Evolutionary conservation across 2,113 vertebrate genomes (phyloP).

Genomic region (Myrmophylax atrothorax): DNA sequence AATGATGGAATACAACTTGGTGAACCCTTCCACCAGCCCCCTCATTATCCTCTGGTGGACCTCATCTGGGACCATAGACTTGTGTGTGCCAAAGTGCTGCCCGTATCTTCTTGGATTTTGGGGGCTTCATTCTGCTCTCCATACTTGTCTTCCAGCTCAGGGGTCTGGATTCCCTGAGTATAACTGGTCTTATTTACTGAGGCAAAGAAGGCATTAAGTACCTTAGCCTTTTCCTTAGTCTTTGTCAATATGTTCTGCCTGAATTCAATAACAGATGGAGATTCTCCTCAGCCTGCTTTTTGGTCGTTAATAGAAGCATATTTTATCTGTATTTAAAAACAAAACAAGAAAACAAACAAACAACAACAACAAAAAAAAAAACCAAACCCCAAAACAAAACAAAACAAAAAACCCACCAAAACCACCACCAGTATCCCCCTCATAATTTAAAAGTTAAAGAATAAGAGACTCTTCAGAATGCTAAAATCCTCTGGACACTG

Average conservation of each 20-base stretch:
- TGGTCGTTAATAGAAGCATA: background rate
- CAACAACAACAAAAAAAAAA: too few relatives aligned
- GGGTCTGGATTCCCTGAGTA: background rate
- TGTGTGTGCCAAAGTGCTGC: background rate
- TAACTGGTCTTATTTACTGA: background rate
- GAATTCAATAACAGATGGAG: background rate
- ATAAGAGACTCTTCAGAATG: background rate
- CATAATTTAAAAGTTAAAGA: background rate
- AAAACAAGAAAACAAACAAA: background rate
- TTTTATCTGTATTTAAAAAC: background rate
- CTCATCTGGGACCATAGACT: accelerated
- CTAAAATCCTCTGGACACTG: background rate
- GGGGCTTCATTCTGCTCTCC: background rate
- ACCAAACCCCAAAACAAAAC: too few relatives aligned
- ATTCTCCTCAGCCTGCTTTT: background rate
- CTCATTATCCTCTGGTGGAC: background rate
- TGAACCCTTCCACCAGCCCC: background rate
- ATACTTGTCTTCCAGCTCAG: background rate
- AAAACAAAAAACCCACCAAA: background rate
- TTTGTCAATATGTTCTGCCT: background rate
- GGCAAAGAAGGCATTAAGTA: background rate
- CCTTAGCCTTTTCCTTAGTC: background rate
- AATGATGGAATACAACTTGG: background rate
- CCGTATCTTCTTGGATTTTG: background rate
- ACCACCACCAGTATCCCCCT: too few relatives aligned